Evolutionary conservation across 2,888 invertebrate species (phyloP), one percentile per base, ranked within the genome.

Genomic region (Desoria tigrina): DNA sequence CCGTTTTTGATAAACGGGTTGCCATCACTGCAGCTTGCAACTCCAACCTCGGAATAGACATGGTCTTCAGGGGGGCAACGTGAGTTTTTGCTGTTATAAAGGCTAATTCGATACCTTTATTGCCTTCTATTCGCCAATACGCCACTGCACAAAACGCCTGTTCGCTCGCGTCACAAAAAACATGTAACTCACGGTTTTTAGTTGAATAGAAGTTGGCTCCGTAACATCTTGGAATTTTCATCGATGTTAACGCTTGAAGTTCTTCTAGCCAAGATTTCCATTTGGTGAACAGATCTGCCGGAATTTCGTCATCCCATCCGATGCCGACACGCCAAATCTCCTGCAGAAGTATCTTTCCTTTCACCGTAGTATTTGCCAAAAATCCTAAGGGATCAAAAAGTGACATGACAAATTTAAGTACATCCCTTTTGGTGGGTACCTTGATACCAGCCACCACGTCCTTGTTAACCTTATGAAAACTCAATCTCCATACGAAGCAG

Each of bases 341-440:
- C 64, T 78, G 78, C 3, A 78, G 49, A 14, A 78, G 51, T 2
- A 78, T 62, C 32, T 78, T 78, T 1, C 66, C 73, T n/a, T 68
- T 61, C 0, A 79, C 63, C 1, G 66, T 61, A 16, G 73, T 65
- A 2, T 75, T 77, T 14, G 68, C 61, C 2, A 77, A n/a, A 51
- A 78, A 71, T 57, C 78, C 79, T 11, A 78, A 45, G 0, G 79
- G 78, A 62, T 79, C 78, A 61, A 74, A 79, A 1, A 77, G 11
- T 0, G 64, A 66, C 57, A 77, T n/a, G n/a, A n/a, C n/a, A n/a
- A n/a, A n/a, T n/a, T n/a, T n/a, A n/a, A n/a, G n/a, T n/a, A n/a
- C n/a, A 78, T 69, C 65, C 24, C 77, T 42, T 58, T 78, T 78
- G 1, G 78, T 78, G 2, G 73, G 67, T 3, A 24, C 2, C 23